Evolutionary conservation across 1,140 invertebrate genomes (phyloP).

Genomic region (Lepidurus couesii): DNA sequence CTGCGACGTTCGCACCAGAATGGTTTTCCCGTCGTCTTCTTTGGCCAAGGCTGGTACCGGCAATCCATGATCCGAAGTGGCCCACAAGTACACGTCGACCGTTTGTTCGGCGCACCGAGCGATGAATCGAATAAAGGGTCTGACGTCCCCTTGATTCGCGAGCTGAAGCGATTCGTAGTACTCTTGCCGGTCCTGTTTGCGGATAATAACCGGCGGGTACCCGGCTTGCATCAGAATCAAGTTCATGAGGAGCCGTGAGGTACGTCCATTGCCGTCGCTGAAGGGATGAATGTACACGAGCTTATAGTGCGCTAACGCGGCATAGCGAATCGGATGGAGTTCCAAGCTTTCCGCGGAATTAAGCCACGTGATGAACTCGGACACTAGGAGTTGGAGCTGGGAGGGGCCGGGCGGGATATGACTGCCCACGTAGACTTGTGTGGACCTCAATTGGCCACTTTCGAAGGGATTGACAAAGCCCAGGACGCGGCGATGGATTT

Average conservation of each 20-base stretch:
- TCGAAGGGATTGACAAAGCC: conserved; percentile 87
- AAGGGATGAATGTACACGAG: conserved; percentile 92
- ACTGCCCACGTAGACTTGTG: conserved; percentile 88
- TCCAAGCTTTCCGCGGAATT: conserved; percentile 77
- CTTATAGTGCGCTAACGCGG: conserved; percentile 83
- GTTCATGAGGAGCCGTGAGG: conserved; percentile 92
- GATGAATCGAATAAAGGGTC: conserved; percentile 92
- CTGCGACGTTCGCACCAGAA: conserved; percentile 3
- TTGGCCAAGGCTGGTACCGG: conserved; percentile 48
- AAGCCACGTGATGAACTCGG: conserved; percentile 81
- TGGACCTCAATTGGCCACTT: conserved; percentile 70
- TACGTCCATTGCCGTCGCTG: conserved; percentile 88
- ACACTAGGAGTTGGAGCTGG: conserved; percentile 74
- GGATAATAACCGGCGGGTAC: conserved; percentile 91
- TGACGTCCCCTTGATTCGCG: conserved; percentile 85
- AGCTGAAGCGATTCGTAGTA: conserved; percentile 82
- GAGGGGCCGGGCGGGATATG: conserved; percentile 80
- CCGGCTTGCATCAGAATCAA: conserved; percentile 95
- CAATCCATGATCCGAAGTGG: conserved; percentile 54
- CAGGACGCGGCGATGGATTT: conserved; percentile 86
- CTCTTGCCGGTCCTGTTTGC: conserved; percentile 72
- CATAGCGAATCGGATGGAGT: conserved; percentile 67
- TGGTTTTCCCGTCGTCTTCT: conserved; percentile 33
- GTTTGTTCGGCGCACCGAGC: conserved; percentile 89
- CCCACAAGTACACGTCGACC: conserved; percentile 86